A percentile compares a stretch with the other conserved stretches of the same genome.
These are phyloP conservation scores for Caenorhabditis doughertyi DNA, from an alignment of 2,888 invertebrate genomes.

Conservation along the genomic window DNA sequence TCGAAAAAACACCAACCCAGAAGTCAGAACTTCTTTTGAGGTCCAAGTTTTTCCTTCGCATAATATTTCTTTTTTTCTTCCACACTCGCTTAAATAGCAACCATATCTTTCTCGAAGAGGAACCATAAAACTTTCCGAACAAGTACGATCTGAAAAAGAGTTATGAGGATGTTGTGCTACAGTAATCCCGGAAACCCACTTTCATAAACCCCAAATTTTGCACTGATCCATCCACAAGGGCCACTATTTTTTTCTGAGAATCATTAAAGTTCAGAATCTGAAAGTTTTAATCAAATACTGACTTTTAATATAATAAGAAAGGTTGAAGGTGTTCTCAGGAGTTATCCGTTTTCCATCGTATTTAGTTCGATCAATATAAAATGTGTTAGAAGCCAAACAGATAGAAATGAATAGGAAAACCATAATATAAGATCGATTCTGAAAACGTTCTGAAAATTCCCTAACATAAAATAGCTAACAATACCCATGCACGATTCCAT, in stretches of 20 bases:
- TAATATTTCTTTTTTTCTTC: background rate
- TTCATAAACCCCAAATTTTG: background rate
- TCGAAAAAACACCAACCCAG: too few species aligned
- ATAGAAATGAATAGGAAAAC: background rate
- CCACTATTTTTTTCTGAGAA: background rate
- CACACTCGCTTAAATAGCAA: constrained; percentile 30
- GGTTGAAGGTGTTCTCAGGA: constrained; percentile 4
- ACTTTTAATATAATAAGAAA: background rate
- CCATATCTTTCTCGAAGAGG: constrained; percentile 2
- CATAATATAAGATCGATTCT: constrained; percentile 12
- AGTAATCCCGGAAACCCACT: too few species aligned
- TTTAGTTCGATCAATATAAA: background rate
- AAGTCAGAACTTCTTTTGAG: constrained; percentile 7
- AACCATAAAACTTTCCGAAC: background rate
- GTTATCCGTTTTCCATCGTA: constrained; percentile 11
- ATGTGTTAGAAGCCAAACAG: background rate
- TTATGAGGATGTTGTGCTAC: too few species aligned
- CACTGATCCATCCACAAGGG: constrained; percentile 18
- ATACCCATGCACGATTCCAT: constrained; percentile 15
- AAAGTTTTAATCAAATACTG: background rate
- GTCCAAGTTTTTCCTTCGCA: constrained; percentile 20
- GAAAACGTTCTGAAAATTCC: background rate
- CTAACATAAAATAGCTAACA: background rate
- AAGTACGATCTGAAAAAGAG: constrained; percentile 16
- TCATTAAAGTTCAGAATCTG: background rate